Base-by-base conservation (phyloP, 2,113 vertebrate genomes). In the Pipa parva region DNA sequence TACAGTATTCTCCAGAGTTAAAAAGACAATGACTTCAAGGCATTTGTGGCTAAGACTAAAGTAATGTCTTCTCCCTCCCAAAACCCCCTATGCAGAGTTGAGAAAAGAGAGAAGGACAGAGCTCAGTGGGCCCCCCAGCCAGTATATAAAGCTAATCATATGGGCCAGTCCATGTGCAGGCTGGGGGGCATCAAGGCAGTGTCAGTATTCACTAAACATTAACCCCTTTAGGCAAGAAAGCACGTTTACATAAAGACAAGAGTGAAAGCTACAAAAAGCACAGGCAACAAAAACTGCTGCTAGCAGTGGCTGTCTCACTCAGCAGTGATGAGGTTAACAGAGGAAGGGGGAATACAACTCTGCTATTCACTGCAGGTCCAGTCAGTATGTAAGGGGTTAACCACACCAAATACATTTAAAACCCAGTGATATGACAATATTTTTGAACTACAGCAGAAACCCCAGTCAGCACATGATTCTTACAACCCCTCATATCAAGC, bases 21-120 rank as follows among this genome's bases (percentile, higher is more conserved):
- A 78, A 80, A 76, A 84, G 82, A 88, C 88, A 90, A 88, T 80
- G 86, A 90, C 93, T 81, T 83, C 84, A 88, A 98, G 97, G 95
- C 95, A 97, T 93, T 93, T 90, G 91, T 91, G 95, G 94, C 91
- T 92, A 92, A 80, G 57, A 87, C 93, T 93, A 92, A 91, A 84
- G 87, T 85, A 89, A 91, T 82, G 74, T 80, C 83, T 74, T 75
- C 80, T 78, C 24, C 49, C 4, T 29, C 65, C 65, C 24, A 28
- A 29, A 18, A 29, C 15, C 3, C 79, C 76, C 52, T 27, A 81
- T 85, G 85, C 85, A 68, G 75, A 22, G 77, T 85, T 84, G 84
- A 81, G 71, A 80, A 84, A 86, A 79, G 73, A 79, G 73, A 82
- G 84, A 85, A 86, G 85, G 85, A 88, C 87, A 88, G 87, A 87